A percentile compares a stretch with the other conserved stretches of the same genome.
Conservation (phyloP, 2,797 vertebrate species). For the Netta rufina region DNA sequence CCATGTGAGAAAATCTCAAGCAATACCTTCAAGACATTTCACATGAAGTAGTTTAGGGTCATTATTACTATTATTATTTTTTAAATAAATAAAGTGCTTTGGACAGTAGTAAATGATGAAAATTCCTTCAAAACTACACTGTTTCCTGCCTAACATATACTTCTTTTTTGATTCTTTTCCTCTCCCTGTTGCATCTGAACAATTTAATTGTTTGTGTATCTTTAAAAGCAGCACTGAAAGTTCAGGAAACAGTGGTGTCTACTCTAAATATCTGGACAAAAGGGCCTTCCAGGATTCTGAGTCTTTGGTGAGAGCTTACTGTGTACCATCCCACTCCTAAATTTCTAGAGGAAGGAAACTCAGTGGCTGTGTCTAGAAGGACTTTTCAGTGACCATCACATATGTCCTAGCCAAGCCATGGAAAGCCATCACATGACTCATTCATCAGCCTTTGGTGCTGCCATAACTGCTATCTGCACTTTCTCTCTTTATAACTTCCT, state of each 20-base stretch:
- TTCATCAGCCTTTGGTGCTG: not conserved
- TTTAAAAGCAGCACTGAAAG: not conserved
- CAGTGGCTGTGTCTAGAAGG: not conserved
- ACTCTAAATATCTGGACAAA: not conserved
- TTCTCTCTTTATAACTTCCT: not conserved
- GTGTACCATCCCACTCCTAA: not conserved
- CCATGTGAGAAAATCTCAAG: not conserved
- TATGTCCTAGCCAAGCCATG: not conserved
- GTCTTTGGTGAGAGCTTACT: not conserved
- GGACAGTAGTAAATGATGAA: not conserved
- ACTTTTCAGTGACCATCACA: not conserved
- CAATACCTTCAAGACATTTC: not conserved
- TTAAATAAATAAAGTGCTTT: not conserved
- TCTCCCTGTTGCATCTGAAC: not conserved
- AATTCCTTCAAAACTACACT: not conserved
- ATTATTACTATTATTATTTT: not conserved
- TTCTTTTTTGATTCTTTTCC: not conserved
- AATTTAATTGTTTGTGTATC: not conserved
- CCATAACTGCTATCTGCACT: not conserved
- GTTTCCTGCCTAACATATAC: not conserved
- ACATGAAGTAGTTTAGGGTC: not conserved
- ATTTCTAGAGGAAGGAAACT: not conserved
- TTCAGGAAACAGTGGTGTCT: not conserved
- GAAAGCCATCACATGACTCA: not conserved
- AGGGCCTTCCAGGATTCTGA: not conserved